phyloP scores from a whole-genome alignment of 2,113 vertebrate genomes.

The Brachyhypopomus occidentalis region DNA sequence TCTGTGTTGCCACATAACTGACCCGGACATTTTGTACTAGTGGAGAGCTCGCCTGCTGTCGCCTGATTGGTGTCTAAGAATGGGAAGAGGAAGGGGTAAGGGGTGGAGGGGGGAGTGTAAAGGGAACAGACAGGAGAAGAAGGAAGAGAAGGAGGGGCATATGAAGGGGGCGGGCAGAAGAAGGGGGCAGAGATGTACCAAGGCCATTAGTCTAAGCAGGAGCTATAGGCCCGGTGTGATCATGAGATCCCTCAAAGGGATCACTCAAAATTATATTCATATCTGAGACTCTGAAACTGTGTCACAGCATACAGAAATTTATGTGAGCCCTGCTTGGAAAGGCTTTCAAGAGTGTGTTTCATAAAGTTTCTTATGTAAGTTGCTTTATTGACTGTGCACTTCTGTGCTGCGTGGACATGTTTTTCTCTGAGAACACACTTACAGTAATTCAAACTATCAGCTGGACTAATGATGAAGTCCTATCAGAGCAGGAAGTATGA shows the following conservation, averaged over 20 bases:
- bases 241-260: conserved; percentile 22
- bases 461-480: no score
- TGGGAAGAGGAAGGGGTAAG: conserved; percentile 7
- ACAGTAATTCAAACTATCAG: no score
- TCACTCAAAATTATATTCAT: conserved; percentile 41
- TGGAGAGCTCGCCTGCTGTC: neutral
- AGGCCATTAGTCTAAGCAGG: conserved; percentile 47
- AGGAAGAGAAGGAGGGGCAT: neutral
- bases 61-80: neutral
- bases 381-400: no score
- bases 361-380: neutral
- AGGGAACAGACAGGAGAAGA: neutral
- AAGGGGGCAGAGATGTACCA: no score
- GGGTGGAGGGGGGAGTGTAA: neutral
- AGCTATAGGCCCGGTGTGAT: conserved; percentile 62
- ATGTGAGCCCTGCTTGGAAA: neutral
- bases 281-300: conserved; percentile 16
- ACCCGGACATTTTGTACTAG: neutral
- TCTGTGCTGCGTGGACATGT: no score
- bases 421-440: no score
- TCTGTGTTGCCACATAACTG: neutral
- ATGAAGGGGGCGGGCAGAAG: conserved; percentile 47
- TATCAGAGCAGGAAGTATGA: no score
- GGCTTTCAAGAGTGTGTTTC: neutral
- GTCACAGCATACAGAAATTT: neutral